A percentile compares a stretch with the other conserved stretches of the same genome.
Conservation (phyloP, 2,888 invertebrate genomes). For the Odontomyia ornata region DNA sequence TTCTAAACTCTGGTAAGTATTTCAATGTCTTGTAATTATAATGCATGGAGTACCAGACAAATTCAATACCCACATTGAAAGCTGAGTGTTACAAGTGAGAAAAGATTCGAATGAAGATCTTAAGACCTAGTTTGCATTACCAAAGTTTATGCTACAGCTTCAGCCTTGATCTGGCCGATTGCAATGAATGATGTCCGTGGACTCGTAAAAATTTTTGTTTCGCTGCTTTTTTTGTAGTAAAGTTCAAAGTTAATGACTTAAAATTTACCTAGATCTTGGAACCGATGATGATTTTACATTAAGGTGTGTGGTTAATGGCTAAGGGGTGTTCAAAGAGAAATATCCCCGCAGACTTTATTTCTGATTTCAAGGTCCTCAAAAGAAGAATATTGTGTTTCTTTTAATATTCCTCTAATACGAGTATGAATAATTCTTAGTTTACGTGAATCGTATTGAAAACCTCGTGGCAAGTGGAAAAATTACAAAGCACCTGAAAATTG, state of each 20-base stretch:
- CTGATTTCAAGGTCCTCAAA: too few species aligned
- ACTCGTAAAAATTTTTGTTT: slow-evolving; percentile 27
- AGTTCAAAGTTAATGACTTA: slow-evolving; percentile 38
- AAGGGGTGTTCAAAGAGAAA: too few species aligned
- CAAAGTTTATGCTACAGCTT: slow-evolving; percentile 12
- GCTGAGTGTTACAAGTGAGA: not conserved
- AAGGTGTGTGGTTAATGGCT: too few species aligned
- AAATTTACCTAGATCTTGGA: slow-evolving; percentile 23
- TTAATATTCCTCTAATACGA: too few species aligned
- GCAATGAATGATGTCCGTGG: slow-evolving; percentile 26
- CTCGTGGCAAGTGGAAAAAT: too few species aligned
- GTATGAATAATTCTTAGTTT: too few species aligned
- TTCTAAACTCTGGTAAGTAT: slow-evolving; percentile 11
- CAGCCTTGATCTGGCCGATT: slow-evolving; percentile 36
- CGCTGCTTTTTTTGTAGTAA: not conserved
- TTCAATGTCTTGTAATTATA: slow-evolving; percentile 38
- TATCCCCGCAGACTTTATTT: too few species aligned
- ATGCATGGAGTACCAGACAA: not conserved
- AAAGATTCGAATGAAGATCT: slow-evolving; percentile 28
- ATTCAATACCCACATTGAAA: not conserved
- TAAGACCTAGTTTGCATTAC: slow-evolving; percentile 5
- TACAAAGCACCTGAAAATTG: too few species aligned
- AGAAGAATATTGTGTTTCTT: too few species aligned
- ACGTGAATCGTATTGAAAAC: too few species aligned
- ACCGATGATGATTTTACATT: too few species aligned